phyloP scores from a whole-genome alignment of 2,797 vertebrate species.

The Meda fulgida region DNA sequence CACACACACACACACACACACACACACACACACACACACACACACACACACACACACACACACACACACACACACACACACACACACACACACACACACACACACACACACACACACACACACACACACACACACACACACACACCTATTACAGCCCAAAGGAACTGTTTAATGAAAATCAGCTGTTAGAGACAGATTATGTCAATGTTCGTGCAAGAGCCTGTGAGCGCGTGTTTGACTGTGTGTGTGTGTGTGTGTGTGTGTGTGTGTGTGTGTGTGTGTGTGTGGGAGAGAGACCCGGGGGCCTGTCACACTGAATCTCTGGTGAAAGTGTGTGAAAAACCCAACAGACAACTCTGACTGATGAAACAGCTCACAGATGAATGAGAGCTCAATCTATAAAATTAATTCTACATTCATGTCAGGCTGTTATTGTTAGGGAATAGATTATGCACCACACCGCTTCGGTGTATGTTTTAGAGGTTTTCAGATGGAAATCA shows the following conservation, averaged over 20 bases:
- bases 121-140: slow-evolving; percentile 6
- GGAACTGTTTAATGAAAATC: slow-evolving; percentile 48
- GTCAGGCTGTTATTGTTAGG: not conserved
- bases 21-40: slow-evolving; percentile 9
- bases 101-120: not conserved
- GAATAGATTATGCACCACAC: not conserved
- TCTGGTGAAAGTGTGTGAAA: slow-evolving; percentile 39
- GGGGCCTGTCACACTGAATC: slow-evolving; percentile 50
- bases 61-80: not conserved
- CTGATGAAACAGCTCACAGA: slow-evolving; percentile 42
- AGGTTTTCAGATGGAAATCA: not conserved
- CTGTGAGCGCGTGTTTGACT: slow-evolving; percentile 23
- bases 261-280: not conserved
- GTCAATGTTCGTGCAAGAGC: slow-evolving; percentile 50
- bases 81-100: not conserved
- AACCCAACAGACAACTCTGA: slow-evolving; percentile 32
- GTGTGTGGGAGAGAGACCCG: not conserved
- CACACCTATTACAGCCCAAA: slow-evolving; percentile 17
- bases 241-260: not conserved
- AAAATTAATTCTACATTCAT: slow-evolving; percentile 13
- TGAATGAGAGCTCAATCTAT: slow-evolving; percentile 30
- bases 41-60: slow-evolving; percentile 4
- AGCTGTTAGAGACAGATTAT: slow-evolving; percentile 49
- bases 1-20: too few relatives aligned
- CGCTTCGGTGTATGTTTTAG: not conserved